Conservation (phyloP, 1,140 invertebrate species). For the Bombus impatiens region DNA sequence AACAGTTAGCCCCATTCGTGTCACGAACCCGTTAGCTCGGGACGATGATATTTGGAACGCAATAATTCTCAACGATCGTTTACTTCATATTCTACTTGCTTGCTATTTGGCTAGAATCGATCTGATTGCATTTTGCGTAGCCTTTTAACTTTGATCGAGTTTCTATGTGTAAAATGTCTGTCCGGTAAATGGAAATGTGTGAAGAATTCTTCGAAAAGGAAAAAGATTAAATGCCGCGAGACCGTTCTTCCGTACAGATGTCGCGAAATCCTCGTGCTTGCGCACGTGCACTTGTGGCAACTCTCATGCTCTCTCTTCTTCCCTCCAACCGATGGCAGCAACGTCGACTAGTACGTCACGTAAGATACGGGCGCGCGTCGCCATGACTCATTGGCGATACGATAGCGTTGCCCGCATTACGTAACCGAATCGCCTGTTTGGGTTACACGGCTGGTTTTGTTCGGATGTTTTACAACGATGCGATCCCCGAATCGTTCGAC, state of each 20-base stretch:
- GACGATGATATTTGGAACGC: too few species aligned
- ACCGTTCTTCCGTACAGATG: background rate
- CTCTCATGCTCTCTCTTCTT: background rate
- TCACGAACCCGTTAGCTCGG: too few species aligned
- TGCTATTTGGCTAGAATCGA: background rate
- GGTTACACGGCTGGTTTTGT: slow-evolving; percentile 69
- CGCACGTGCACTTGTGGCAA: slow-evolving; percentile 14
- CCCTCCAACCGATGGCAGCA: background rate
- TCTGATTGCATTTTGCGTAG: background rate
- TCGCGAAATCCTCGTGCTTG: slow-evolving; percentile 1
- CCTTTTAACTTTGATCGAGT: background rate
- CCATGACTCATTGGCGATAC: slow-evolving; percentile 74
- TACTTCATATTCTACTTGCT: background rate
- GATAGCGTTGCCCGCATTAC: slow-evolving; percentile 72
- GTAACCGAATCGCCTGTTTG: slow-evolving; percentile 74
- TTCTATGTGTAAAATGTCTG: too few species aligned
- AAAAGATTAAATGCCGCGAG: background rate
- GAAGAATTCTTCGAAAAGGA: background rate
- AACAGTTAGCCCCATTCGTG: too few species aligned
- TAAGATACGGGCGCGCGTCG: slow-evolving; percentile 68
- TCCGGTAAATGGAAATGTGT: too few species aligned
- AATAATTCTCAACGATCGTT: too few species aligned
- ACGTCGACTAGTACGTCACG: slow-evolving; percentile 16
- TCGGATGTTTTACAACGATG: slow-evolving; percentile 57
- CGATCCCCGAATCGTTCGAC: slow-evolving; percentile 17